Percentiles rank a stretch among this genome's conserved stretches.
These are phyloP conservation scores for Allobates femoralis DNA, from an alignment of 2,797 vertebrate genomes.

Conservation along the genomic window DNA sequence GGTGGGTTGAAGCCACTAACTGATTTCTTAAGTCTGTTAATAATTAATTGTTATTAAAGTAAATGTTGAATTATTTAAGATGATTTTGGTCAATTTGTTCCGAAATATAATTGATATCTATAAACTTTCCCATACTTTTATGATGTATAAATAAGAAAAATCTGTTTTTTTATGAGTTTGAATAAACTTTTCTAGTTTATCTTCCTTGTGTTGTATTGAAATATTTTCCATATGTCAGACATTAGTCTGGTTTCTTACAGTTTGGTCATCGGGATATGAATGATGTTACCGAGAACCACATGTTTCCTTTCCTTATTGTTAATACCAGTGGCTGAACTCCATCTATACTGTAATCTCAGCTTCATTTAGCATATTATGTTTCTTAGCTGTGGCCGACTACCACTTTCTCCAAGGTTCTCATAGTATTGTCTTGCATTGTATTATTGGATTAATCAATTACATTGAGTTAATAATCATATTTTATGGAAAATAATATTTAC, in stretches of 20 bases:
- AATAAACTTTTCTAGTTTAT: conserved; percentile 8
- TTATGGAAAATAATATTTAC: too few relatives aligned
- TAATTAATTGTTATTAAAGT: too few relatives aligned
- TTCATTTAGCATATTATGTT: not conserved
- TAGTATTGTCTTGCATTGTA: too few relatives aligned
- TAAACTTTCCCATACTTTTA: not conserved
- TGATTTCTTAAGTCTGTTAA: too few relatives aligned
- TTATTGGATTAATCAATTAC: too few relatives aligned
- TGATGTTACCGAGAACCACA: not conserved
- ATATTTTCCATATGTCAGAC: conserved; percentile 1
- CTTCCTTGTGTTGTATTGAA: not conserved
- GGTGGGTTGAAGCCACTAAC: too few relatives aligned
- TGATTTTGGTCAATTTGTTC: not conserved
- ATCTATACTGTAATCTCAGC: not conserved
- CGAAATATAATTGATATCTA: not conserved
- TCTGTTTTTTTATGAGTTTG: not conserved
- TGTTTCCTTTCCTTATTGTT: not conserved
- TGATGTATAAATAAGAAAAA: conserved; percentile 4
- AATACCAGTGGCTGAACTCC: not conserved
- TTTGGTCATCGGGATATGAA: not conserved
- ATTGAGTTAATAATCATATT: too few relatives aligned
- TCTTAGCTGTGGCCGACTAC: not conserved
- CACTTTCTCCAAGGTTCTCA: not conserved
- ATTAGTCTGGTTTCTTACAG: not conserved
- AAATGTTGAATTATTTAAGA: not conserved